Base-by-base conservation (phyloP, 1,140 invertebrate genomes). In the Drosophila lacertosa region DNA sequence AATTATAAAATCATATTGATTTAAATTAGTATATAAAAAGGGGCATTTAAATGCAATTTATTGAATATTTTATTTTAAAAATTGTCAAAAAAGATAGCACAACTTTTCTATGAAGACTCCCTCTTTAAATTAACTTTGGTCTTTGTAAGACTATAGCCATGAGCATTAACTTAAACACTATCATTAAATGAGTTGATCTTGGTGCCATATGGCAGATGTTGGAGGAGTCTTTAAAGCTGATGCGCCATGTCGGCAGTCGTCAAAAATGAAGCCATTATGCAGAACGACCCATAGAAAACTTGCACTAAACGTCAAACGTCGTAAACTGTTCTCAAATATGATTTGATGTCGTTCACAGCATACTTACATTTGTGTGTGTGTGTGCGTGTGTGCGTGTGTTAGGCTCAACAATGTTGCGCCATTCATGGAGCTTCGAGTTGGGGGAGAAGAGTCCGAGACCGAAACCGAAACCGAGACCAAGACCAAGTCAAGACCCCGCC, bases 321-420 rank as follows among this genome's bases (percentile, higher is more conserved):
- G 58, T 60, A 57, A 70, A 57, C 26, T 51, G 50, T 42, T 29
- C 51, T 50, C 67, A 51, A 57, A 70, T 57, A 57, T 65, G 60
- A 70, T 65, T 70, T 70, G 60, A 70, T 70, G 67, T 70, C 67
- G 60, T 70, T 57, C 32, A 37, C 40, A 37, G 59, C 58, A 63
- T 63, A 63, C 50, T 55, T 64, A 32, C 48, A 9, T 32, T 33
- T 39, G 15, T 48, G 32, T 18, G 16, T 13, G n/a, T 44, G 35
- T 9, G 24, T 10, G 1, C 20, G 20, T 40, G 13, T 29, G 20
- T 57, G 45, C 39, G 11, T 47, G 20, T 62, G 40, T 45, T 45
- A 10, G 11, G 47, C 11, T 35, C 37, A 64, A 64, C 62, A 64
- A 64, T 64, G 62, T 64, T 64, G 62, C 62, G 62, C 62, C 62